Conservation (phyloP, 1,140 invertebrate species). For the Condylostylus longicornis region DNA sequence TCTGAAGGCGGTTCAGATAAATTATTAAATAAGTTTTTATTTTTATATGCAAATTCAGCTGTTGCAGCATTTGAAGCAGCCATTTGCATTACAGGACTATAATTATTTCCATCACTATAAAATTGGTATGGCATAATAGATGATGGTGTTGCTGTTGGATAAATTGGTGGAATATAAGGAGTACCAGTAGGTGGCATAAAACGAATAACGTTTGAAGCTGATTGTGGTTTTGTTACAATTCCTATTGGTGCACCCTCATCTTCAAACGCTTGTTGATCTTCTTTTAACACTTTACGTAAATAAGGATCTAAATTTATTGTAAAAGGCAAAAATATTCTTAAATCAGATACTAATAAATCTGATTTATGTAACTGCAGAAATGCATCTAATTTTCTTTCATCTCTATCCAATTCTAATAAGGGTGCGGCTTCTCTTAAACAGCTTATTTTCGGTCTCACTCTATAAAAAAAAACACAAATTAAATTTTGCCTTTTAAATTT, state of each 20-base stretch:
- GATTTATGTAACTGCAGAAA: constrained; percentile 77
- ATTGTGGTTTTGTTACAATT: constrained; percentile 20
- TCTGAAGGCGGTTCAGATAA: too few relatives aligned
- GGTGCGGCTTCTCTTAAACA: constrained; percentile 75
- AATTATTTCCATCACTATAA: too few relatives aligned
- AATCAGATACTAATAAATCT: constrained; percentile 64
- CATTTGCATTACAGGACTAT: too few relatives aligned
- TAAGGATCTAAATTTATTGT: constrained; percentile 95
- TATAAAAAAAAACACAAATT: constrained; percentile 26
- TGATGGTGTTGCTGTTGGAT: constrained; percentile 16
- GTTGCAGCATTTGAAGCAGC: too few relatives aligned
- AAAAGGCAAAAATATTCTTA: constrained; percentile 90
- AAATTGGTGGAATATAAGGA: constrained; percentile 27
- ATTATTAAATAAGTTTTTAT: too few relatives aligned
- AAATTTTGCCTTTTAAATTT: constrained; percentile 1
- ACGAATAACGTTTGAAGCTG: constrained; percentile 16
- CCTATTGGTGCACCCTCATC: constrained; percentile 38
- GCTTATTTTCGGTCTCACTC: constrained; percentile 65
- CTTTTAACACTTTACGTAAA: constrained; percentile 86
- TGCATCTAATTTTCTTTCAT: constrained; percentile 86
- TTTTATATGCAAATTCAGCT: too few relatives aligned
- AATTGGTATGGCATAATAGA: too few relatives aligned
- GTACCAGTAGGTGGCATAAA: constrained; percentile 16
- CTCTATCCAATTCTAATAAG: constrained; percentile 77
- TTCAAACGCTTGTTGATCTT: constrained; percentile 51